Base-by-base conservation (phyloP, 1,140 invertebrate species). In the Vanessa tameamea region DNA sequence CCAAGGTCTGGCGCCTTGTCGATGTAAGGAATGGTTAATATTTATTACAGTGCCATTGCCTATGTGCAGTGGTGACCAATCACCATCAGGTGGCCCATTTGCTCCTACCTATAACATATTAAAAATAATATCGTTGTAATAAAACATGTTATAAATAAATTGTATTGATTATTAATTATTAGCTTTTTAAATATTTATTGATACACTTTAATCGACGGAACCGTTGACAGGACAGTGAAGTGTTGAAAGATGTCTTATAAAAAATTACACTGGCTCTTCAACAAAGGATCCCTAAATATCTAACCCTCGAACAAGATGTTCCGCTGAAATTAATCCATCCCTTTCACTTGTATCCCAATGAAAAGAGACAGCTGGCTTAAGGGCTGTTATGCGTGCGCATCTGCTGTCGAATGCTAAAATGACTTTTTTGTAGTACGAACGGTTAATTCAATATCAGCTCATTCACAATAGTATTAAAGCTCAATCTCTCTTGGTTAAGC, bases 311-410 rank as follows among this genome's bases (percentile, higher is more conserved):
- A 16, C 59, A 37, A 67, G 65, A 67, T 67, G 65, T 67, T 55
- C 50, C 3, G n/a, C 16, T 31, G n/a, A 26, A 23, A 50, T 15
- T n/a, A 50, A 55, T 61, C 53, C 59, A 47, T 67, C 69, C 37
- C 69, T 72, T 50, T 66, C 65, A 26, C 57, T 53, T 23, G 14
- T 57, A 20, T 37, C 13, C 14, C 16, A 23, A 51, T 53, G 23
- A 59, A 72, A 72, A 47, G 71, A 59, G 64, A 72, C 37, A 37
- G 64, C 11, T 13, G 47, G 50, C 47, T 13, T 64, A 76, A 69
- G 72, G 76, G 76, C 65, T 75, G 64, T 57, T 64, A 57, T 78
- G 73, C 76, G 77, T 72, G 71, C 73, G 79, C 77, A 78, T 73
- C 73, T 76, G 75, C 72, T 73, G 37, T 13, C 43, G 16, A 75